Conservation (phyloP, 2,113 vertebrate species). For the Chrysemys picta region DNA sequence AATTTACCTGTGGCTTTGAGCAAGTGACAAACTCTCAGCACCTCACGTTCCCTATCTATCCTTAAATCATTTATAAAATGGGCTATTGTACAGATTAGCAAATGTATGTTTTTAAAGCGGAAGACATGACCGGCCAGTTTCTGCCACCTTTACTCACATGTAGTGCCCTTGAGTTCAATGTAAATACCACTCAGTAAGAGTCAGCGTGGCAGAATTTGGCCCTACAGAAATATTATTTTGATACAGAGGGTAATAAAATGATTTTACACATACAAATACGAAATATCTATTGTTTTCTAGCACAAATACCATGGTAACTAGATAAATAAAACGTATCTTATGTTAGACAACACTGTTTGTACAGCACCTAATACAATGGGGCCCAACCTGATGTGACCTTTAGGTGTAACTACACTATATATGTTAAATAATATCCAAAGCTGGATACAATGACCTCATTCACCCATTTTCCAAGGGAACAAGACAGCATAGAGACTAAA, state of each 20-base stretch:
- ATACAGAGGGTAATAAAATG: not conserved
- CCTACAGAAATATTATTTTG: not conserved
- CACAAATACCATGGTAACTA: not conserved
- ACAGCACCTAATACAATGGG: not conserved
- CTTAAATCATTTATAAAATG: too few species aligned
- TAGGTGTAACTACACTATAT: not conserved
- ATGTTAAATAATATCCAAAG: not conserved
- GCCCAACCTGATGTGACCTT: not conserved
- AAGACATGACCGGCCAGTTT: not conserved
- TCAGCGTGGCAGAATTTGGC: not conserved
- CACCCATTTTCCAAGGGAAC: not conserved
- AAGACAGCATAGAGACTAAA: accelerated
- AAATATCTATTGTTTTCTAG: not conserved
- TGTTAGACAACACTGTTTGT: not conserved
- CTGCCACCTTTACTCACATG: not conserved
- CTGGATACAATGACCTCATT: not conserved
- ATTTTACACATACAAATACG: not conserved
- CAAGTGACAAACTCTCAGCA: not conserved
- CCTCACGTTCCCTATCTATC: not conserved
- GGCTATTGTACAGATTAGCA: accelerated
- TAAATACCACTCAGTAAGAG: not conserved
- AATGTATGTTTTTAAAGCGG: not conserved
- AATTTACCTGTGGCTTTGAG: not conserved
- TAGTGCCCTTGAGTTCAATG: not conserved
- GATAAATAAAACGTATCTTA: not conserved